Base-by-base conservation (phyloP, 2,113 vertebrate genomes). In the Ammodytes dubius region DNA sequence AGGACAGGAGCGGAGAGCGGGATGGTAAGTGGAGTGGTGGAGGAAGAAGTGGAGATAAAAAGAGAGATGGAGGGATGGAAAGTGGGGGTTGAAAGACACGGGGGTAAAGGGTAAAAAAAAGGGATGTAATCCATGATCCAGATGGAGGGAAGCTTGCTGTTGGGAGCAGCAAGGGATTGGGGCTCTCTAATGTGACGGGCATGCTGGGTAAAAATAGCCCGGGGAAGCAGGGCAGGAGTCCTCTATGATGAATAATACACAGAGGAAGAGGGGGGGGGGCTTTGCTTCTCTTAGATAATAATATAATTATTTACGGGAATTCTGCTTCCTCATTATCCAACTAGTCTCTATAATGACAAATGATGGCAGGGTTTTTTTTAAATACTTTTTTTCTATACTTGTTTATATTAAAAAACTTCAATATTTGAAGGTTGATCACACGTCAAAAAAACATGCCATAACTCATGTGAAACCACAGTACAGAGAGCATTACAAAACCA, bases 171-270 rank as follows among this genome's bases (percentile, higher is more conserved):
- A 89, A 88, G 92, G 89, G 89, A 91, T 89, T 81, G 86, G 88
- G 92, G 85, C 85, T 91, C 89, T 89, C 85, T 90, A 92, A 92
- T 91, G 82, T 90, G 92, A 88, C 54, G 87, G 85, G 83, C 84
- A 92, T 88, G 90, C 88, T 88, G 90, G 87, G 90, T 93, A 94
- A 93, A 93, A 93, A 93, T 93, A 93, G 93, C 88, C 87, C 40
- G 5, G 74, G 81, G 91, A 94, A 94, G 88, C 87, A 86, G 90
- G 91, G 84, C 90, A 91, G 88, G 91, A 92, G 88, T 91, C 87
- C 83, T 94, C 88, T 70, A 79, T 89, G 85, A 94, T 94, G 89
- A 94, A 94, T 94, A 93, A 93, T 93, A 91, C 89, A 94, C 91
- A 84, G 50, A 86, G 66, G 84, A 82, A 53, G 63, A 80, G 61